These are phyloP conservation scores for Platycnemis pennipes DNA, from an alignment of 2,888 invertebrate species.

Conservation along the genomic window DNA sequence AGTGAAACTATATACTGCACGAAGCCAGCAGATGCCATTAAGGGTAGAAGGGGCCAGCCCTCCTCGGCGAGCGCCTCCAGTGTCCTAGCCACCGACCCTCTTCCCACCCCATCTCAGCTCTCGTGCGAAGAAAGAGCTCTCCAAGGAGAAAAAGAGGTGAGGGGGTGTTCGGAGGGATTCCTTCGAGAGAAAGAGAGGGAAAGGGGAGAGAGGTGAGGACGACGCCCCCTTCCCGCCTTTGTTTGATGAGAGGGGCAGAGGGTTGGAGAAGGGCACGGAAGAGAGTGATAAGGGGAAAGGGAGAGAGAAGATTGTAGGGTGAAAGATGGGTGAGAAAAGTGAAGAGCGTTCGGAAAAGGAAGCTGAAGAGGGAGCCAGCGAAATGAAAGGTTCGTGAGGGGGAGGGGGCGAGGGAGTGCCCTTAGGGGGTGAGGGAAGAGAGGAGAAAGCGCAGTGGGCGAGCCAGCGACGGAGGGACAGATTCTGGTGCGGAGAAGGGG, in stretches of 20 bases:
- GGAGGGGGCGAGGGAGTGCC: not conserved
- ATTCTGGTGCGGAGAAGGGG: not conserved
- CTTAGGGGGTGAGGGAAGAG: not conserved
- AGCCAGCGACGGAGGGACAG: too few relatives aligned
- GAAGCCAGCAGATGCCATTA: too few relatives aligned
- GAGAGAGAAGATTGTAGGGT: not conserved
- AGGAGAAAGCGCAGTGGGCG: not conserved
- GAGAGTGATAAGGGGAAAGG: not conserved
- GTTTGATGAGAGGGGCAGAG: conserved; percentile 13
- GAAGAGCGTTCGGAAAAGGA: conserved; percentile 14
- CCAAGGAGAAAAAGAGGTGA: not conserved
- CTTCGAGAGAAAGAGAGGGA: not conserved
- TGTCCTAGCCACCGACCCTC: not conserved
- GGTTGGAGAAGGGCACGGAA: not conserved
- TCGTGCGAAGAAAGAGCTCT: not conserved
- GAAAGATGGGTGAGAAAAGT: not conserved
- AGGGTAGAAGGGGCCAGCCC: too few relatives aligned
- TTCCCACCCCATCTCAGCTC: not conserved
- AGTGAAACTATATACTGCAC: too few relatives aligned
- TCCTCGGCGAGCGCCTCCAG: too few relatives aligned
- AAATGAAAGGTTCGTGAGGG: not conserved
- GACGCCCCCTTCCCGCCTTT: not conserved
- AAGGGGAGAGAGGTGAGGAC: not conserved
- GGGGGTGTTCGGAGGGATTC: not conserved
- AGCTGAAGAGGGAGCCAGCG: not conserved